Conservation (phyloP, 2,888 invertebrate species). For the Pristionchus entomophagus region DNA sequence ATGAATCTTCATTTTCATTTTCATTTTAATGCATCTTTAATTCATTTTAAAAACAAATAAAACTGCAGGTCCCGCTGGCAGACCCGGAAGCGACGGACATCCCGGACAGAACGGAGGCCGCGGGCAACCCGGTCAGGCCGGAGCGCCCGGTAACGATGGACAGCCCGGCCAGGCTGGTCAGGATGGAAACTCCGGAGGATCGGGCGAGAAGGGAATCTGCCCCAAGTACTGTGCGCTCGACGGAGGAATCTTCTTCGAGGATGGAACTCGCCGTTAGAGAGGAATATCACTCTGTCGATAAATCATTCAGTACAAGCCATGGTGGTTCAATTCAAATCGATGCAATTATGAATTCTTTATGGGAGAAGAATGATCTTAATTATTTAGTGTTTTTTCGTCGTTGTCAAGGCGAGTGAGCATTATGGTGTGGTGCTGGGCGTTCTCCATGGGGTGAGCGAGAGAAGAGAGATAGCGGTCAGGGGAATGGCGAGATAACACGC, state of each 20-base stretch:
- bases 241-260: conserved; percentile 46
- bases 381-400: too few relatives aligned
- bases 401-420: too few relatives aligned
- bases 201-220: conserved; percentile 39
- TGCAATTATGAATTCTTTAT: too few relatives aligned
- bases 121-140: background rate
- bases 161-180: background rate
- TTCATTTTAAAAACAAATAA: too few relatives aligned
- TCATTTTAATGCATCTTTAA: too few relatives aligned
- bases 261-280: conserved; percentile 37
- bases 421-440: too few relatives aligned
- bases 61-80: background rate
- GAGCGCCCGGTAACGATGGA: background rate
- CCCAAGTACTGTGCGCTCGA: conserved; percentile 44
- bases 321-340: too few relatives aligned
- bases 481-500: too few relatives aligned
- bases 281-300: background rate
- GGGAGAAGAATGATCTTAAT: too few relatives aligned
- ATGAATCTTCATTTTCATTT: too few relatives aligned
- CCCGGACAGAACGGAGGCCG: background rate
- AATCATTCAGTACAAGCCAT: background rate
- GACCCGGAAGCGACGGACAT: background rate
- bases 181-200: conserved; percentile 9
- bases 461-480: too few relatives aligned
- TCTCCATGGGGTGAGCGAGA: too few relatives aligned